These are phyloP conservation scores for Helostoma temminkii DNA, from an alignment of 2,797 vertebrate genomes.

Conservation along the genomic window DNA sequence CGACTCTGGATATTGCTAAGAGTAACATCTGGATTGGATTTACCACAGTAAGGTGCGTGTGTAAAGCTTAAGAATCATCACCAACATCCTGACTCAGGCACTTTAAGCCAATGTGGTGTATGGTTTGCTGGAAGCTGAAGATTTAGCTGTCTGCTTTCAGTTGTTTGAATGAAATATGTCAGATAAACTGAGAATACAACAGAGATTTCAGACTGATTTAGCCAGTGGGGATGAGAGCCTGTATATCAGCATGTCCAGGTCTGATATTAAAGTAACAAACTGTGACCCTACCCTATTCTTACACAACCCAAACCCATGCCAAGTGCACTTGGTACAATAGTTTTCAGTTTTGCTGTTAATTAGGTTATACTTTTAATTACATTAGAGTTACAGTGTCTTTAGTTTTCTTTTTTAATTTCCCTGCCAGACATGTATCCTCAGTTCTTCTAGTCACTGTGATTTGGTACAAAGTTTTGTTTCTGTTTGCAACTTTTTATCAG, in stretches of 20 bases:
- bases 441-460: background rate
- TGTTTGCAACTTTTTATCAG: no score
- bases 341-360: background rate
- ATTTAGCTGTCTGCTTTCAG: no score
- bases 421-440: background rate
- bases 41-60: background rate
- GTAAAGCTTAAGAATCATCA: background rate
- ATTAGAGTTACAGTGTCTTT: no score
- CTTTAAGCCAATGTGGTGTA: background rate
- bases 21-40: background rate
- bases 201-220: conserved; percentile 10
- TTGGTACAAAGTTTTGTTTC: background rate
- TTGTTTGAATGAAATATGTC: conserved; percentile 13
- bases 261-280: background rate
- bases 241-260: background rate
- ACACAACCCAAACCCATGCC: background rate
- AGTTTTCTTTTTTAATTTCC: background rate
- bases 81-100: background rate
- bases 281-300: background rate
- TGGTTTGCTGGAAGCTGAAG: conserved; percentile 12
- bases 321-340: background rate
- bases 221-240: background rate
- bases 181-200: background rate
- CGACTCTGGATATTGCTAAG: background rate
- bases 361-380: background rate